phyloP scores from a whole-genome alignment of 2,888 invertebrate genomes.

The Eurytoma californica region DNA sequence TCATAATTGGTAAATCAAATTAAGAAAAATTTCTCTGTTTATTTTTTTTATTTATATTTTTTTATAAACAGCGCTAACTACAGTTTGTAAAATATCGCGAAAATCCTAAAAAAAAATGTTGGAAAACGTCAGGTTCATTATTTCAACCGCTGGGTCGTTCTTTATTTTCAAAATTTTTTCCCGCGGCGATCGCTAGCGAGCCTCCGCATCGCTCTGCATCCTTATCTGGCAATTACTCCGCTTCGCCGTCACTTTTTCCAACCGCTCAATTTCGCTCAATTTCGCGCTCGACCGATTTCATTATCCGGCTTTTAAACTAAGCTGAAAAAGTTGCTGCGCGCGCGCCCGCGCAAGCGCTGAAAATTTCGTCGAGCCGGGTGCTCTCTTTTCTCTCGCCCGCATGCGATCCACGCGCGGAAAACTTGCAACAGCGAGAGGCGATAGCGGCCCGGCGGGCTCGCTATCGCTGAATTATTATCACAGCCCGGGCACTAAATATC shows the following conservation, averaged over 20 bases:
- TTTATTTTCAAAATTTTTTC: too few relatives aligned
- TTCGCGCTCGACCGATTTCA: background rate
- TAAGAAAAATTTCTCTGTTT: too few relatives aligned
- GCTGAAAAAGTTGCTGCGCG: background rate
- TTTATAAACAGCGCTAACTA: too few relatives aligned
- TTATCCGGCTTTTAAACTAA: background rate
- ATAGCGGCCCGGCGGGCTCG: constrained; percentile 3
- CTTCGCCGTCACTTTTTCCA: background rate
- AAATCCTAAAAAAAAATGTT: too few relatives aligned
- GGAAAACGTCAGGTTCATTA: background rate
- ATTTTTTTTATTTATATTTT: too few relatives aligned
- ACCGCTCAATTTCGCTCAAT: background rate
- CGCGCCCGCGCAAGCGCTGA: background rate
- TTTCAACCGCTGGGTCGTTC: background rate
- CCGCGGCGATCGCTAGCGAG: background rate
- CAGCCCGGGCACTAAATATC: constrained; percentile 16
- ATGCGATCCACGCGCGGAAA: background rate
- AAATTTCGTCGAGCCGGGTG: background rate
- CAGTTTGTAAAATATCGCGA: too few relatives aligned
- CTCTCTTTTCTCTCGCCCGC: background rate
- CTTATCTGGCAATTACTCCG: too few relatives aligned
- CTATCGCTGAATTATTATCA: constrained; percentile 50
- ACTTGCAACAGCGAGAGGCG: background rate
- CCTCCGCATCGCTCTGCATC: too few relatives aligned
- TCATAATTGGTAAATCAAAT: too few relatives aligned